A percentile compares a stretch with the other conserved stretches of the same genome.
Conservation (phyloP, 2,888 invertebrate species). For the Nudaria mundana region DNA sequence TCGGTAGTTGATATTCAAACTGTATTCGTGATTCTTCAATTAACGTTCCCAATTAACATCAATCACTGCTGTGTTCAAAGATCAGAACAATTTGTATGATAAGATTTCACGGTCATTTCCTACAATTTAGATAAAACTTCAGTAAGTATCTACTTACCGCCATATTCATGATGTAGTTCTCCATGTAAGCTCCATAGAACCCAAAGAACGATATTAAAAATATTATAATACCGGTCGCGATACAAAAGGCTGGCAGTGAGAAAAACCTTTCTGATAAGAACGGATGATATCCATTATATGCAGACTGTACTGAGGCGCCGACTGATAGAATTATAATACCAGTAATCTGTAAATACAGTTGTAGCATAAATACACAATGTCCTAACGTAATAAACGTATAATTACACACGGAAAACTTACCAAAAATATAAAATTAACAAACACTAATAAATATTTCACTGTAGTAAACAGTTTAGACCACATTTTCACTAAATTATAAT, state of each 20-base stretch:
- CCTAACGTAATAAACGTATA: not conserved
- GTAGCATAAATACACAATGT: constrained; percentile 8
- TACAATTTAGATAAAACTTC: constrained; percentile 12
- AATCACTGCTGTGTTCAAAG: constrained; percentile 13
- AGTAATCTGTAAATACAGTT: constrained; percentile 82
- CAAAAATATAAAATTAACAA: constrained; percentile 68
- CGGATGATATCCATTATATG: constrained; percentile 84
- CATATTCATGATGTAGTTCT: constrained; percentile 90
- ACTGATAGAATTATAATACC: constrained; percentile 89
- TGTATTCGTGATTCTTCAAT: constrained; percentile 11
- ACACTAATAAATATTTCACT: constrained; percentile 66
- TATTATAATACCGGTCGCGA: constrained; percentile 86
- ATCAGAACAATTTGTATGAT: constrained; percentile 17
- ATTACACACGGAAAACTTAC: constrained; percentile 46
- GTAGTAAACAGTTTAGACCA: constrained; percentile 70
- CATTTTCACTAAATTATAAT: constrained; percentile 51
- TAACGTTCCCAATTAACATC: constrained; percentile 18
- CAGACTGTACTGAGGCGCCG: constrained; percentile 85
- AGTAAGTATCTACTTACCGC: constrained; percentile 83
- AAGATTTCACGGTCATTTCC: constrained; percentile 22
- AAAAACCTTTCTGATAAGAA: constrained; percentile 86
- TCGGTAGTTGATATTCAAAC: not conserved
- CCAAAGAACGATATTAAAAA: constrained; percentile 92
- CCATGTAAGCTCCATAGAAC: constrained; percentile 93
- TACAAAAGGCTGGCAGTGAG: constrained; percentile 86